phyloP scores from a whole-genome alignment of 1,140 invertebrate species.

The Microplitis mediator region DNA sequence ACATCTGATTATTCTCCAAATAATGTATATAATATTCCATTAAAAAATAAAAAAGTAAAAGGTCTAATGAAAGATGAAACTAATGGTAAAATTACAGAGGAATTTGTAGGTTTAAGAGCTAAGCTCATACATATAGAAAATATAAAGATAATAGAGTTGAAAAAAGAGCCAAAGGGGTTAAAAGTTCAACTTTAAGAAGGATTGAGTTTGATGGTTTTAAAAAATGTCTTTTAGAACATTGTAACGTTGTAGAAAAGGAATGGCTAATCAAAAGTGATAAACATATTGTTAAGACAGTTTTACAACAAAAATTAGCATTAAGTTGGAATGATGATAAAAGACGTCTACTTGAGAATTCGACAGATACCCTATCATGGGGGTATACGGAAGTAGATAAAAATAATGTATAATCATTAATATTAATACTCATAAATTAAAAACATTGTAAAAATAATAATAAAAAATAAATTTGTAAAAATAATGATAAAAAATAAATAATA shows the following conservation, averaged over 20 bases:
- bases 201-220: slow-evolving; percentile 9
- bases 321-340: slow-evolving; percentile 17
- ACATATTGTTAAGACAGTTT: not conserved
- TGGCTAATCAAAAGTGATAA: not conserved
- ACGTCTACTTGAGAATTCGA: not conserved
- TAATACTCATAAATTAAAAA: too few relatives aligned
- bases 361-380: slow-evolving; percentile 17
- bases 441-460: too few relatives aligned
- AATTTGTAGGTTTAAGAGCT: slow-evolving; percentile 20
- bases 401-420: too few relatives aligned
- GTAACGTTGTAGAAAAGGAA: not conserved
- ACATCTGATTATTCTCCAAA: too few relatives aligned
- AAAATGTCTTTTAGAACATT: not conserved
- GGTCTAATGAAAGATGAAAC: not conserved
- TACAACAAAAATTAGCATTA: not conserved
- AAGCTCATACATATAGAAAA: not conserved
- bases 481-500: too few relatives aligned
- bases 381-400: not conserved
- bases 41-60: too few relatives aligned
- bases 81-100: not conserved
- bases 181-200: slow-evolving; percentile 13
- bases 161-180: not conserved
- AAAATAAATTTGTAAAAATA: too few relatives aligned
- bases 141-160: slow-evolving; percentile 7
- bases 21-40: too few relatives aligned